Evolutionary conservation across 2,113 vertebrate genomes (phyloP).

Genomic region (Pristiophorus japonicus): DNA sequence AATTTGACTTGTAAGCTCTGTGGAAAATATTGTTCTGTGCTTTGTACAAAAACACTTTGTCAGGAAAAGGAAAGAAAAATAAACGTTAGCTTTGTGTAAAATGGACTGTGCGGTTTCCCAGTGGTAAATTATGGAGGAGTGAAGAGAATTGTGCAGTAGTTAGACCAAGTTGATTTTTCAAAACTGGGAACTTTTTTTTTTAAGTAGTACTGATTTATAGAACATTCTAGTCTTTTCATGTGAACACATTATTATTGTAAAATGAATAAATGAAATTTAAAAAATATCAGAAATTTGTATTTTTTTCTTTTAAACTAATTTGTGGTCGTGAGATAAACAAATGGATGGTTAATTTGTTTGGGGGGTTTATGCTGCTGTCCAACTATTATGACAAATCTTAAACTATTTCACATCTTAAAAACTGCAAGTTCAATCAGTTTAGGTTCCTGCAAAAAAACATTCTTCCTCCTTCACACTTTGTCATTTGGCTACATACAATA

Average conservation of each 20-base stretch:
- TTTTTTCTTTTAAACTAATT: background rate
- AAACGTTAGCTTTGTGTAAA: background rate
- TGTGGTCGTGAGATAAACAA: background rate
- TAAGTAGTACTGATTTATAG: constrained; percentile 5
- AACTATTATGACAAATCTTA: background rate
- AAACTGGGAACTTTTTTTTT: background rate
- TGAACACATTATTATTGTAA: background rate
- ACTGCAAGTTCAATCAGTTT: background rate
- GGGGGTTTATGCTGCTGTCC: background rate
- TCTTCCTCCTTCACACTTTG: background rate
- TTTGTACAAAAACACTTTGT: background rate
- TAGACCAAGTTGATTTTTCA: background rate
- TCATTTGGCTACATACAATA: no score
- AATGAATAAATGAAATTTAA: background rate
- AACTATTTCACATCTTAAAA: background rate
- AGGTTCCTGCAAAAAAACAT: background rate
- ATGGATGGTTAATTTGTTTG: background rate
- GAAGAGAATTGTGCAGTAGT: background rate
- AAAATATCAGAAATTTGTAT: background rate
- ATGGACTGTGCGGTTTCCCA: background rate
- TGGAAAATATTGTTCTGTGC: background rate
- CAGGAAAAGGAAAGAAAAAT: background rate
- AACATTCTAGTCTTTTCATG: background rate
- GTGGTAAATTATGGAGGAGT: background rate
- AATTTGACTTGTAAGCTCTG: background rate